These are phyloP conservation scores for Climacteris rufus DNA, from an alignment of 2,113 vertebrate species.

Conservation along the genomic window DNA sequence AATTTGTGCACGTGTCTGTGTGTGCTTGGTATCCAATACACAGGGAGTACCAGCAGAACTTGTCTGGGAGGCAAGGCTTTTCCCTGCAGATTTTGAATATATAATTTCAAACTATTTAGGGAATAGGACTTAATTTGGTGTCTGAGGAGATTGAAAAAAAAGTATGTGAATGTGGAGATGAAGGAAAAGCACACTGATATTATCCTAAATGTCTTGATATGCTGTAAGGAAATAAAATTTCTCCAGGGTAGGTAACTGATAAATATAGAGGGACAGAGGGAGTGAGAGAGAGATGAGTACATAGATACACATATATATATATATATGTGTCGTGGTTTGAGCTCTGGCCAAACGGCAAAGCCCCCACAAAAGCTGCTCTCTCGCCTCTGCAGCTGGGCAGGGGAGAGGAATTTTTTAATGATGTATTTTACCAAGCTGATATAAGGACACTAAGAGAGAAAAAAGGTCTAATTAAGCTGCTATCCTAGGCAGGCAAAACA, in stretches of 20 bases:
- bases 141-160: background rate
- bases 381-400: too few relatives aligned
- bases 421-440: too few relatives aligned
- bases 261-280: background rate
- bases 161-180: background rate
- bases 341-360: too few relatives aligned
- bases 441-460: too few relatives aligned
- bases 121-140: background rate
- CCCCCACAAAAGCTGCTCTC: too few relatives aligned
- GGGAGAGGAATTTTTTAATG: too few relatives aligned
- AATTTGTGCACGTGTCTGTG: fast-evolving
- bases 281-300: background rate
- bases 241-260: background rate
- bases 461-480: too few relatives aligned
- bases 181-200: background rate
- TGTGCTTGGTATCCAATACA: background rate
- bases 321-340: too few relatives aligned
- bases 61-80: background rate
- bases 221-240: background rate
- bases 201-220: background rate
- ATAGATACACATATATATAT: background rate
- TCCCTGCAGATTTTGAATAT: background rate
- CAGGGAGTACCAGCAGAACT: background rate
- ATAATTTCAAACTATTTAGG: background rate
- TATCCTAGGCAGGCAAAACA: too few relatives aligned